These are phyloP conservation scores for Ginglymostoma cirratum DNA, from an alignment of 2,113 vertebrate species.

Conservation along the genomic window DNA sequence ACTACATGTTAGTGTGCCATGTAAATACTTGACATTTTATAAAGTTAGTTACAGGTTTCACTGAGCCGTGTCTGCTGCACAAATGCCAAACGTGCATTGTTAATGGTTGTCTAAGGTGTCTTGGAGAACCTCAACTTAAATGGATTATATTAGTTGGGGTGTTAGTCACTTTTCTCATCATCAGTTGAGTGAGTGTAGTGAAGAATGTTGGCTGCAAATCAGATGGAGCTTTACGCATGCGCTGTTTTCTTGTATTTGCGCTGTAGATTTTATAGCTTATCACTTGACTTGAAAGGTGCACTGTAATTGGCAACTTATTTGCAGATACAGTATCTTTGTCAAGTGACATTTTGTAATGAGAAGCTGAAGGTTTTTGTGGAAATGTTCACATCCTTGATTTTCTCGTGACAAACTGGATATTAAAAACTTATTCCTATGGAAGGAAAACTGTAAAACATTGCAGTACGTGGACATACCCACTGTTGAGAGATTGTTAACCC, in stretches of 20 bases:
- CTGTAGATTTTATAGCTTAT: not conserved
- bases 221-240: not conserved
- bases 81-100: not conserved
- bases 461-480: not conserved
- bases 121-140: not conserved
- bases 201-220: not conserved
- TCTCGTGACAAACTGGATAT: not conserved
- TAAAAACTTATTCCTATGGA: not conserved
- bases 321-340: not conserved
- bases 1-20: not conserved
- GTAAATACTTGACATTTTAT: not conserved
- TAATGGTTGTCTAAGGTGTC: not conserved
- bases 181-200: not conserved
- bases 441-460: not conserved
- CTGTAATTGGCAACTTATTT: not conserved
- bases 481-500: too few species aligned
- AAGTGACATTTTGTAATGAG: not conserved
- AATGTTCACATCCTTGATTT: conserved; percentile 11
- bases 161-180: not conserved
- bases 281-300: not conserved
- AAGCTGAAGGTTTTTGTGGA: not conserved
- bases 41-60: not conserved
- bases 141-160: not conserved
- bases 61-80: not conserved
- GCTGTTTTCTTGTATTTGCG: not conserved